phyloP scores from a whole-genome alignment of 2,888 invertebrate genomes.

The Oxytorus armatus region DNA sequence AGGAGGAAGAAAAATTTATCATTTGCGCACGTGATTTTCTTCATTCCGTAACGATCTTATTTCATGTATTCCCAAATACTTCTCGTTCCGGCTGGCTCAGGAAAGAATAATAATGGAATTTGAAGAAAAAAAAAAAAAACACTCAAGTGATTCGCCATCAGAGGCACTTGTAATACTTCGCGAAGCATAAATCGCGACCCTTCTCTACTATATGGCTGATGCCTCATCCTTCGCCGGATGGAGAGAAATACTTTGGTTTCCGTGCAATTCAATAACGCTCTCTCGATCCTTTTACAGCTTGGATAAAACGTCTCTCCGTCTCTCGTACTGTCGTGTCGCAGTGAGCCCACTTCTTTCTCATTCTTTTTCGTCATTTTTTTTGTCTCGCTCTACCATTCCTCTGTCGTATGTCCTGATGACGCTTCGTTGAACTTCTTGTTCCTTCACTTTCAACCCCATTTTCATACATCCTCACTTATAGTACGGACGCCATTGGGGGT shows the following conservation, averaged over 20 bases:
- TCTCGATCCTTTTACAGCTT: constrained; percentile 25
- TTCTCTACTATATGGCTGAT: neutral
- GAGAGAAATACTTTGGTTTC: constrained; percentile 70
- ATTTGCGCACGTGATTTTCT: too few relatives aligned
- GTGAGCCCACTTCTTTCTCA: neutral
- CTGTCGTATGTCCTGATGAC: neutral
- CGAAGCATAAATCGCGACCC: constrained; percentile 68
- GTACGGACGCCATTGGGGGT: too few relatives aligned
- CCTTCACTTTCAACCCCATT: neutral
- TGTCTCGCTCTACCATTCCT: neutral
- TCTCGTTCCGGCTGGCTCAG: neutral
- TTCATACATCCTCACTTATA: neutral
- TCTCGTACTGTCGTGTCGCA: too few relatives aligned
- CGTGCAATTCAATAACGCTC: constrained; percentile 73
- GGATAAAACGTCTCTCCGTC: constrained; percentile 6
- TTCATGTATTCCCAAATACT: too few relatives aligned
- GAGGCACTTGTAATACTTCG: constrained; percentile 58
- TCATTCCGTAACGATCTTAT: too few relatives aligned
- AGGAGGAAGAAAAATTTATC: too few relatives aligned
- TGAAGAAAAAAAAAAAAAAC: neutral
- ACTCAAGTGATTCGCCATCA: neutral
- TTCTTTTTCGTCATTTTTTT: constrained; percentile 2
- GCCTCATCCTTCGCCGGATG: neutral
- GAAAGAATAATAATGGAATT: neutral
- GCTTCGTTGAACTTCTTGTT: constrained; percentile 1